Conservation (phyloP, 2,888 invertebrate species). For the Siphlonurus alternatus region DNA sequence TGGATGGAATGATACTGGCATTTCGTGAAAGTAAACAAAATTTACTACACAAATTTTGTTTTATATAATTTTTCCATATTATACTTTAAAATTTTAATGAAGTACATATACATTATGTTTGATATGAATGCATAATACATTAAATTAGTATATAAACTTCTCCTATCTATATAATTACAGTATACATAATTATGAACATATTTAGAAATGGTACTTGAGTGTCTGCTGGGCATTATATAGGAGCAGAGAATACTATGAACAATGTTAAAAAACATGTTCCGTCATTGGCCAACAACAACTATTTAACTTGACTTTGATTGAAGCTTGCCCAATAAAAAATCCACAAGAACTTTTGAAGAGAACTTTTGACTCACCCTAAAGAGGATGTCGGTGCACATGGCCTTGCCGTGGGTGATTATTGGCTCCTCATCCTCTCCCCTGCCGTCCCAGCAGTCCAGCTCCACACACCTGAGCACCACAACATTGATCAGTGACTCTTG, state of each 20-base stretch:
- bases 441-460: slow-evolving; percentile 98
- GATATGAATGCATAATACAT: no score
- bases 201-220: background rate
- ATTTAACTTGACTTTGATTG: no score
- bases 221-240: background rate
- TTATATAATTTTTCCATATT: no score
- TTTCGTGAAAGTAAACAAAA: background rate
- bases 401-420: slow-evolving; percentile 98
- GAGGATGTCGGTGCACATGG: slow-evolving; percentile 98
- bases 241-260: background rate
- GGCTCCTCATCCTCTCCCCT: slow-evolving; percentile 96
- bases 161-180: no score
- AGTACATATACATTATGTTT: no score
- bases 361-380: slow-evolving; percentile 61
- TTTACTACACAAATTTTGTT: background rate
- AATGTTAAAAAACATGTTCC: background rate
- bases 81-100: no score
- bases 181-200: no score
- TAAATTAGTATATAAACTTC: no score
- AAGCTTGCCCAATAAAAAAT: no score
- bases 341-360: background rate
- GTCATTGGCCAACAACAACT: no score
- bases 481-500: slow-evolving; percentile 15
- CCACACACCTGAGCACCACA: slow-evolving; percentile 93
- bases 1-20: background rate